Percentiles rank a stretch among this genome's conserved stretches.
These are phyloP conservation scores for Cryptotis parvus DNA, from an alignment of 2,113 vertebrate species.

Conservation along the genomic window DNA sequence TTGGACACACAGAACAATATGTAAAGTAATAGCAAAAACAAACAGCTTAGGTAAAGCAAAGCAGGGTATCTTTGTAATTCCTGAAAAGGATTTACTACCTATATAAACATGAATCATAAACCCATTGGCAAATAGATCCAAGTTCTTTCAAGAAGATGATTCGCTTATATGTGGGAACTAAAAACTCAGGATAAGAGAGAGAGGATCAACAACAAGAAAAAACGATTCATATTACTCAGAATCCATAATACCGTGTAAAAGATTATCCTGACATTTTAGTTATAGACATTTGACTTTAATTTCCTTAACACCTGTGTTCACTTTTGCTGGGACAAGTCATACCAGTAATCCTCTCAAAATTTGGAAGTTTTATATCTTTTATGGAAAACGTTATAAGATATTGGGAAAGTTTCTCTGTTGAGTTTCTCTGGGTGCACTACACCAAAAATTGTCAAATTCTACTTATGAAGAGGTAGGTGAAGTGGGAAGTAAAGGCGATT, in stretches of 20 bases:
- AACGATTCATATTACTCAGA: conserved; percentile 28
- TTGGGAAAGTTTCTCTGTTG: conserved; percentile 68
- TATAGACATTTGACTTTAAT: conserved; percentile 84
- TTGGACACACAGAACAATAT: conserved; percentile 73
- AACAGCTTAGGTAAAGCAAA: conserved; percentile 83
- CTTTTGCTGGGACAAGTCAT: conserved; percentile 77
- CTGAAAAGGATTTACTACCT: conserved; percentile 83
- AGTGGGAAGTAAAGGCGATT: neutral
- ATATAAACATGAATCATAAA: conserved; percentile 85
- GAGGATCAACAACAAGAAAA: conserved; percentile 71
- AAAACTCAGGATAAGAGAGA: conserved; percentile 62
- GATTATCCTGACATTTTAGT: conserved; percentile 78
- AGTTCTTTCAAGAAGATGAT: conserved; percentile 79
- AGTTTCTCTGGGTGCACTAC: conserved; percentile 17
- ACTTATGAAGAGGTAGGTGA: neutral
- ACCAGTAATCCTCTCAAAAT: conserved; percentile 77
- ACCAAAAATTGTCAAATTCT: neutral
- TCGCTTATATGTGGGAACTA: conserved; percentile 74
- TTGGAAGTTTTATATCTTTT: conserved; percentile 70
- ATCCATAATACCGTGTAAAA: conserved; percentile 61
- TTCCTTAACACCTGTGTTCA: conserved; percentile 79
- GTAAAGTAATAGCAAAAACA: conserved; percentile 82
- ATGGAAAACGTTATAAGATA: conserved; percentile 70
- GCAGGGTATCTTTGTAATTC: conserved; percentile 73
- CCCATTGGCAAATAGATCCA: conserved; percentile 83